Evolutionary conservation across 2,888 invertebrate genomes (phyloP), one percentile per base, ranked within the genome.

Genomic region (Cremastinae sp.): DNA sequence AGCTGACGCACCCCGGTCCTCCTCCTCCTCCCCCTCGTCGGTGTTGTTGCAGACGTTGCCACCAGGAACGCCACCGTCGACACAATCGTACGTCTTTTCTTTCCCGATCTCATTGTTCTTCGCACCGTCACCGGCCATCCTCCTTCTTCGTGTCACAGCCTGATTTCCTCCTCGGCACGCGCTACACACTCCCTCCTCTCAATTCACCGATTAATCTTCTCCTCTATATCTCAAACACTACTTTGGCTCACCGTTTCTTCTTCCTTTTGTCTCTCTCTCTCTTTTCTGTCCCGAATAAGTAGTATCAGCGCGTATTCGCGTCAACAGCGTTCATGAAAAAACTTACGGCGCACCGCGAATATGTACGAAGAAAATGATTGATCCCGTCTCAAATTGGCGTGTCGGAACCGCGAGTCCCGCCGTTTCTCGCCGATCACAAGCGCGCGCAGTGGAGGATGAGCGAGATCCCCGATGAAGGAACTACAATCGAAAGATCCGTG

Each of bases 81-180:
- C 65, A 58, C 69, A 59, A 53, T 59, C 80, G 79, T 75, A 79
- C 69, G 75, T 78, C 73, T 77, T 80, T 73, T 76, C 79, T 70
- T 78, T 78, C 79, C 65, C 79, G 74, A 82, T 84, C 80, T 87
- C 88, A 85, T 87, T 88, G 86, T 87, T 85, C 83, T 82, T 80
- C 74, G 80, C 70, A 79, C 80, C 84, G 83, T 87, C 86, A 80
- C 84, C 85, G 84, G 87, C 86, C 88, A 87, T 88, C 78, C 80
- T 78, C 68, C 28, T 54, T 68, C 61, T 43, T 65, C 70, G 18
- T n/a, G n/a, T n/a, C n/a, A n/a, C 43, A 28, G 51, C 20, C 2
- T 54, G 4, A 34, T 51, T 28, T 53, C 16, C 28, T 61, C 34
- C n/a, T 43, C 54, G 20, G 14, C 45, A 16, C 14, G n/a, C 7